Percentiles rank a stretch among this genome's conserved stretches.
Conservation (phyloP, 2,888 invertebrate genomes). For the Mythimna loreyi region DNA sequence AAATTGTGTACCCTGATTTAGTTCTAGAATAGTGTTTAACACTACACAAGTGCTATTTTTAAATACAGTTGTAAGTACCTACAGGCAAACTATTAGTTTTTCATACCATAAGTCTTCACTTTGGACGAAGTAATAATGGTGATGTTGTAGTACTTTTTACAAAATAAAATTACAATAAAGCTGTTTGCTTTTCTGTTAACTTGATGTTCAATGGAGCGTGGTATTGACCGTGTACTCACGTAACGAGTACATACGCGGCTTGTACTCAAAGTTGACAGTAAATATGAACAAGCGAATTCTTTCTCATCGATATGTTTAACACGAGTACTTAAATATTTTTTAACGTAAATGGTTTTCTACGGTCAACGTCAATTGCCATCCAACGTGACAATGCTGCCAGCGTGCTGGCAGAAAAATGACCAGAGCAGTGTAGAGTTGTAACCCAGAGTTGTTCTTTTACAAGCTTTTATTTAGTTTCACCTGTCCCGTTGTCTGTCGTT, state of each 20-base stretch:
- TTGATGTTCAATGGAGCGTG: slow-evolving; percentile 22
- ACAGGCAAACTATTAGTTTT: not conserved
- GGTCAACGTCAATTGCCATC: no score
- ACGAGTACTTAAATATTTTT: not conserved
- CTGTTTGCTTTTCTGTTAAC: slow-evolving; percentile 15
- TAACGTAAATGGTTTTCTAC: no score
- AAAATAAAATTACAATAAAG: slow-evolving; percentile 34
- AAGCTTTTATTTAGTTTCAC: no score
- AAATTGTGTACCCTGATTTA: no score
- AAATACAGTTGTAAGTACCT: not conserved
- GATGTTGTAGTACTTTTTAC: not conserved
- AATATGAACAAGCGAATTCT: slow-evolving; percentile 41
- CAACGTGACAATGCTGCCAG: no score
- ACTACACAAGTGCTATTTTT: not conserved
- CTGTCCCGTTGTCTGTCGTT: no score
- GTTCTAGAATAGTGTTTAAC: no score
- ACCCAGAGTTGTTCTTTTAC: no score
- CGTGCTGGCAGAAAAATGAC: no score
- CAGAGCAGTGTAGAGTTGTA: no score
- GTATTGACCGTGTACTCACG: slow-evolving; percentile 25
- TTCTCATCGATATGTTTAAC: slow-evolving; percentile 27
- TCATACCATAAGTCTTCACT: not conserved
- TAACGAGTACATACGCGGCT: slow-evolving; percentile 6
- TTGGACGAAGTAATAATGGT: not conserved
- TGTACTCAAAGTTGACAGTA: slow-evolving; percentile 8